Percentiles rank a stretch among this genome's conserved stretches.
These are phyloP conservation scores for Narcine bancroftii DNA, from an alignment of 2,113 vertebrate species.

Conservation along the genomic window DNA sequence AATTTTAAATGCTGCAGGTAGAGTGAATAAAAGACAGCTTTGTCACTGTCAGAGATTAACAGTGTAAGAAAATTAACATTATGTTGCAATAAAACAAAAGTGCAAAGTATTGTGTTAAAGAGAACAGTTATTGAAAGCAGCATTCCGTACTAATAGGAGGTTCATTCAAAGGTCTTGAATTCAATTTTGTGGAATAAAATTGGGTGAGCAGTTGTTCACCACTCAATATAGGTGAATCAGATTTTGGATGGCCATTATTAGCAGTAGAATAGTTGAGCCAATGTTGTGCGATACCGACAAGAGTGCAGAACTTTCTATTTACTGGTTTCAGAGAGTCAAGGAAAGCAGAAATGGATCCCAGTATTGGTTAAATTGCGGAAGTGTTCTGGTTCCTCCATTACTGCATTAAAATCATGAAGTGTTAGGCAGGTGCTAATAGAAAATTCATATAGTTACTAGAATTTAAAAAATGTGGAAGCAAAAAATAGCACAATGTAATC, in stretches of 20 bases:
- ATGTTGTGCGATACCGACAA: background rate
- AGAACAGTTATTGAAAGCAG: too few species aligned
- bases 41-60: too few species aligned
- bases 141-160: too few species aligned
- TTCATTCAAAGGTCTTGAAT: too few species aligned
- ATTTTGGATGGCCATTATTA: background rate
- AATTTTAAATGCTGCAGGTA: too few species aligned
- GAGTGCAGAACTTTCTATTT: background rate
- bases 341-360: background rate
- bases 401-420: background rate
- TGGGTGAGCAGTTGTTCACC: background rate
- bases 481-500: background rate
- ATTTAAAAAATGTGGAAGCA: background rate
- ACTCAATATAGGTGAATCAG: background rate
- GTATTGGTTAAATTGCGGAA: background rate
- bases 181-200: background rate
- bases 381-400: background rate
- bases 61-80: too few species aligned
- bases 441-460: background rate
- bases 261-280: background rate
- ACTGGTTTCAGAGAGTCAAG: background rate
- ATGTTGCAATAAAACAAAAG: too few species aligned
- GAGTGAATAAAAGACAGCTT: too few species aligned
- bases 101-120: too few species aligned
- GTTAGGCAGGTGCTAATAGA: background rate